Conservation (phyloP, 2,113 vertebrate species). For the Saccopteryx bilineata region DNA sequence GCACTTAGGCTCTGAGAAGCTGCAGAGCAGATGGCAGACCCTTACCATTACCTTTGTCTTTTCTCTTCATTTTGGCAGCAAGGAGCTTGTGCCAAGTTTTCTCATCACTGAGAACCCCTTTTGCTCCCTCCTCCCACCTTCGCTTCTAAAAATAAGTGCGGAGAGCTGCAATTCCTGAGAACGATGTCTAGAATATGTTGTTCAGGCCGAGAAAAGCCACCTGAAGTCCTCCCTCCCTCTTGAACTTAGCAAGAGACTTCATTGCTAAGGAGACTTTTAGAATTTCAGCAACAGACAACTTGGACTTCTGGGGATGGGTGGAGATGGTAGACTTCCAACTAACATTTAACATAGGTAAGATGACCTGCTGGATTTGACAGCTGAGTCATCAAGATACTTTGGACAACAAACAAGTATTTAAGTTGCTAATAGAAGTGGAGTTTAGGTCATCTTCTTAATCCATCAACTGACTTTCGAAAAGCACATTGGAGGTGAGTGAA, state of each 20-base stretch:
- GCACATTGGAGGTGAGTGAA: not conserved
- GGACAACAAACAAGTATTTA: not conserved
- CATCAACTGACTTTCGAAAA: not conserved
- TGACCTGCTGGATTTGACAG: not conserved
- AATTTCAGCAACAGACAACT: not conserved
- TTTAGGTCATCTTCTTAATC: not conserved
- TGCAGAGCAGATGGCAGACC: not conserved
- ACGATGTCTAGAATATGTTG: not conserved
- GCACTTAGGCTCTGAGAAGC: not conserved
- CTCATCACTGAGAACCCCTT: not conserved
- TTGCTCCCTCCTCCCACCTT: not conserved
- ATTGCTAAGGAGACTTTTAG: not conserved
- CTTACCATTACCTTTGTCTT: not conserved
- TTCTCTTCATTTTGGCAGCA: constrained; percentile 19
- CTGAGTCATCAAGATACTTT: not conserved
- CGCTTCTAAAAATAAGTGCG: constrained; percentile 26
- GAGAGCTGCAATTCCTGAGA: not conserved
- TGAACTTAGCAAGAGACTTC: not conserved
- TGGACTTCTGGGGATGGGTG: not conserved
- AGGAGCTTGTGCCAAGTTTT: constrained; percentile 5
- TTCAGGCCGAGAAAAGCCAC: not conserved
- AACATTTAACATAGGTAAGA: not conserved
- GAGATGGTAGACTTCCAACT: not conserved
- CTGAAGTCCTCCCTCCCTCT: not conserved
- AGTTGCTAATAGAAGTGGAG: not conserved